Base-by-base conservation (phyloP, 2,888 invertebrate genomes). In the Desoria tigrina region DNA sequence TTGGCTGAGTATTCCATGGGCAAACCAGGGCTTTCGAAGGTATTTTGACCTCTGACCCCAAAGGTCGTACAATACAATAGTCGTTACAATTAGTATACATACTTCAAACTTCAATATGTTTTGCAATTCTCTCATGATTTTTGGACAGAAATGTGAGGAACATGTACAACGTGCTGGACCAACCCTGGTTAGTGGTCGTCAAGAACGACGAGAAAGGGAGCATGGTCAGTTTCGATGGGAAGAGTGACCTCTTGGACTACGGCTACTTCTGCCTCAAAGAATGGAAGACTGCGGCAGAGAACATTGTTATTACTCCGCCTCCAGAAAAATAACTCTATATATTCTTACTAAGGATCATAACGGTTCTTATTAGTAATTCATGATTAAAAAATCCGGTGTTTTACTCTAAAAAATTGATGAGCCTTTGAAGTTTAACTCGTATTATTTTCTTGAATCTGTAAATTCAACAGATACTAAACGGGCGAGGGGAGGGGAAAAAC, bases 1-100 rank as follows among this genome's bases (percentile, higher is more conserved):
- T 23, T 74, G 72, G 72, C 61, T 74, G 2, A 53, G 62, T 0
- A 53, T 74, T 11, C 74, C 74, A 2, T 74, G 74, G 74, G 21
- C 42, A 7, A 63, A 68, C 42, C 72, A 74, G 55, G 60, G 21
- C 21, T n/a, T 59, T 7, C 64, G 72, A 18, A 37, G 69, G 66
- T 63, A 50, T 51, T n/a, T 45, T 45, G 16, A 45, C 45, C 6
- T 32, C 32, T 32, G 32, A n/a, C n/a, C n/a, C n/a, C n/a, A n/a
- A 11, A 32, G 32, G 32, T 32, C 32, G 11, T 32, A 39, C 9
- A 39, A 39, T 39, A 39, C 9, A 39, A n/a, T n/a, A n/a, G n/a
- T n/a, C n/a, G n/a, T n/a, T n/a, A n/a, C n/a, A n/a, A n/a, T n/a
- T n/a, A n/a, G n/a, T n/a, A n/a, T n/a, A n/a, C n/a, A n/a, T n/a